phyloP scores from a whole-genome alignment of 2,888 invertebrate species.

The Mallateleia sp. region DNA sequence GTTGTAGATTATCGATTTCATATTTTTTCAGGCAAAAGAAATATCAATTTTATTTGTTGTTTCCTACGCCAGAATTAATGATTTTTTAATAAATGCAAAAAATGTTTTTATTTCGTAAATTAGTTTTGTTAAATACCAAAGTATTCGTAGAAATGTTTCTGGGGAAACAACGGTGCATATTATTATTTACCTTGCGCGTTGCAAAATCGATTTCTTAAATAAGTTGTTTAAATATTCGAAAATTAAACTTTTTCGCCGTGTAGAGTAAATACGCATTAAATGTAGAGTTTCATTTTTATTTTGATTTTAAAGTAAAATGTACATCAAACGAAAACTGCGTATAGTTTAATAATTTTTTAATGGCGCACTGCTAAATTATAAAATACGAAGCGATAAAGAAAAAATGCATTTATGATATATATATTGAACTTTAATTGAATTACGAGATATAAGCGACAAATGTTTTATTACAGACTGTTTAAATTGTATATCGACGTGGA shows the following conservation, averaged over 20 bases:
- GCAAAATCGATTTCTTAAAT: background rate
- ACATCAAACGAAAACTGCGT: conserved; percentile 1
- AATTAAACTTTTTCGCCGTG: background rate
- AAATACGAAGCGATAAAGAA: conserved; percentile 5
- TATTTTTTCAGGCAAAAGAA: background rate
- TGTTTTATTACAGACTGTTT: conserved; percentile 15
- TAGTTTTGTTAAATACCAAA: background rate
- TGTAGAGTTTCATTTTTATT: background rate
- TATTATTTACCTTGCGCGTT: background rate
- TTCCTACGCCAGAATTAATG: background rate
- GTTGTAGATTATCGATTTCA: background rate
- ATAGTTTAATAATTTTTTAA: conserved; percentile 12
- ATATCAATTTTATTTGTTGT: background rate
- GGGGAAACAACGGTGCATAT: background rate
- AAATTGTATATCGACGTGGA: conserved; percentile 6
- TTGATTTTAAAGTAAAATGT: background rate
- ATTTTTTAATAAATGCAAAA: background rate
- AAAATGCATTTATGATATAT: background rate
- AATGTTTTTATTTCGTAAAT: background rate
- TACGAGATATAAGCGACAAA: background rate
- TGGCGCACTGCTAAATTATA: conserved; percentile 6
- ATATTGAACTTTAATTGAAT: conserved; percentile 14
- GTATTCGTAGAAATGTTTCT: background rate
- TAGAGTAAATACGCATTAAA: background rate
- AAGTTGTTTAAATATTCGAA: conserved; percentile 1